Evolutionary conservation across 2,113 vertebrate genomes (phyloP).

Genomic region (Pachyramphus minor): DNA sequence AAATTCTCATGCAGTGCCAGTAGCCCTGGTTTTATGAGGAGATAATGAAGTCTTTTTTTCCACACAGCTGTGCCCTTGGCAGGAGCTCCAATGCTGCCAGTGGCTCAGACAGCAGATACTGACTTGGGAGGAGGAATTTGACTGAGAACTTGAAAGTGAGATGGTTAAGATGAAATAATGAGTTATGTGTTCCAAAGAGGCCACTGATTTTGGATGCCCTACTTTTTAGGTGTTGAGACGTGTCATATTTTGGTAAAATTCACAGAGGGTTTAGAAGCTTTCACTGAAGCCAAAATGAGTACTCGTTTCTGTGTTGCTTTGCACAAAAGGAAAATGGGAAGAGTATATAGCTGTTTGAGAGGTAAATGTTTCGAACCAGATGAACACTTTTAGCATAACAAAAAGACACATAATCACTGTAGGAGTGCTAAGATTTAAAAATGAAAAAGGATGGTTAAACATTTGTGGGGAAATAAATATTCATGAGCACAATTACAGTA

Average conservation of each 20-base stretch:
- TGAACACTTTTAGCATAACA: background rate
- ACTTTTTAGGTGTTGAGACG: background rate
- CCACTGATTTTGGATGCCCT: background rate
- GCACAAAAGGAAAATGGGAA: background rate
- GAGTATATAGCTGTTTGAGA: background rate
- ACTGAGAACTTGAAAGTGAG: background rate
- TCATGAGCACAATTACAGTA: background rate
- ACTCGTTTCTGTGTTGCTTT: background rate
- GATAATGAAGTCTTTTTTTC: background rate
- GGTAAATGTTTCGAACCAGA: background rate
- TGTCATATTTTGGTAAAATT: background rate
- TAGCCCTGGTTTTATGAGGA: background rate
- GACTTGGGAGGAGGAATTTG: background rate
- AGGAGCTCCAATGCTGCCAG: background rate
- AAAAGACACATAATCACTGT: background rate
- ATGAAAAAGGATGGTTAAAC: background rate
- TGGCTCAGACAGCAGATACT: background rate
- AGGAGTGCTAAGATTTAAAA: background rate
- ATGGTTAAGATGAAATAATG: background rate
- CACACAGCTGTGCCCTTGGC: background rate
- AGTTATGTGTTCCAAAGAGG: background rate
- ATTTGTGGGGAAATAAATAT: conserved; percentile 31
- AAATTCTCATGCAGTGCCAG: fast-evolving
- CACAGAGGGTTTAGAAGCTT: background rate
- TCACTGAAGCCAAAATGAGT: background rate